Evolutionary conservation across 2,113 vertebrate species (phyloP).

Genomic region (Indicator maculatus): DNA sequence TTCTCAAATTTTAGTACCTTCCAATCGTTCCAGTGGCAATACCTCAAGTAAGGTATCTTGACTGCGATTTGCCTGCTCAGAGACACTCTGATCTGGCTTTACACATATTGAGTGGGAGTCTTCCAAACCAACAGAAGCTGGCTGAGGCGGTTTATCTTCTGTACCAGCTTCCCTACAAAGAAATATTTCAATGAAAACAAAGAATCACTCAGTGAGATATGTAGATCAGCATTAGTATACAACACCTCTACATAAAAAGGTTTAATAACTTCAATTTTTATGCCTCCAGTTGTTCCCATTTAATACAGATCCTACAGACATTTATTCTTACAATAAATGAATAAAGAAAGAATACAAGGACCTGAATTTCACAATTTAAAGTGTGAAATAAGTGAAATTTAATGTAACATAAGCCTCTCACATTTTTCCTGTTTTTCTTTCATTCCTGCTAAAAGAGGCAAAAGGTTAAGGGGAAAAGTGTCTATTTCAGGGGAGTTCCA

Average conservation of each 20-base stretch:
- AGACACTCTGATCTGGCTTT: not conserved
- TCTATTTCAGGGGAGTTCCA: not conserved
- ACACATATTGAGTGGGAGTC: not conserved
- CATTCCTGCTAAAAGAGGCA: not conserved
- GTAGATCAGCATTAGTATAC: not conserved
- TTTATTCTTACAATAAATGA: not conserved
- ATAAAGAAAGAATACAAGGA: not conserved
- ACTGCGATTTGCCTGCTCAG: not conserved
- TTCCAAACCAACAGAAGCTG: constrained; percentile 60
- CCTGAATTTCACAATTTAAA: not conserved
- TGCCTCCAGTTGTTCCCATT: not conserved
- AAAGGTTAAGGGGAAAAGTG: not conserved
- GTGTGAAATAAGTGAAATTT: not conserved
- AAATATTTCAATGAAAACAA: constrained; percentile 11
- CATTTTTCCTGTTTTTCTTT: not conserved
- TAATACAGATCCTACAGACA: not conserved
- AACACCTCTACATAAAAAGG: not conserved
- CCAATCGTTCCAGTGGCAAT: constrained; percentile 19
- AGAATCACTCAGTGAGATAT: not conserved
- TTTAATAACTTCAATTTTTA: not conserved
- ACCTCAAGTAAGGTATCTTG: not conserved
- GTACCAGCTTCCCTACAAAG: constrained; percentile 76
- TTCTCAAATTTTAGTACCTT: constrained; percentile 60
- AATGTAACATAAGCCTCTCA: not conserved
- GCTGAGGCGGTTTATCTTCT: constrained; percentile 74